These are phyloP conservation scores for Leptinotarsa tumamoca DNA, from an alignment of 2,888 invertebrate genomes.

Conservation along the genomic window DNA sequence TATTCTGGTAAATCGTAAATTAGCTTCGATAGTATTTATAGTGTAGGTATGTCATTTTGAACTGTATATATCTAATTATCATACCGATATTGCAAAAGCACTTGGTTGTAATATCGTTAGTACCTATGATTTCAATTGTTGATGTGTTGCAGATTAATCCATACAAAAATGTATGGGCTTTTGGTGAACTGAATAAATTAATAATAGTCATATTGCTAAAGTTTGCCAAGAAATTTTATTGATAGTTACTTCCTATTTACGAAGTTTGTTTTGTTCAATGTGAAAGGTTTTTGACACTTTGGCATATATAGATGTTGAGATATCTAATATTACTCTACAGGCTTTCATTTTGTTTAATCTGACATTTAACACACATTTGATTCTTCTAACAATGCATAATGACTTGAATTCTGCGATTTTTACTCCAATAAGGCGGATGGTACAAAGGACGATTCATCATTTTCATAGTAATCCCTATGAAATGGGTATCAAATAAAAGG, in stretches of 20 bases:
- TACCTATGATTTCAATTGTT: background rate
- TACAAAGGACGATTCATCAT: background rate
- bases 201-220: too few species aligned
- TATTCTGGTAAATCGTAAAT: conserved; percentile 64
- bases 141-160: background rate
- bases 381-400: background rate
- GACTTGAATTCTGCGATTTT: background rate
- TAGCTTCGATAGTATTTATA: conserved; percentile 66
- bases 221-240: too few species aligned
- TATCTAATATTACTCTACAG: background rate
- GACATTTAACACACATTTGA: background rate
- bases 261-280: too few species aligned
- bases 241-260: too few species aligned
- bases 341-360: background rate
- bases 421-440: background rate
- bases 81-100: conserved; percentile 44
- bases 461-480: background rate
- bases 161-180: too few species aligned
- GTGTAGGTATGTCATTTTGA: conserved; percentile 59
- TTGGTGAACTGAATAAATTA: too few species aligned
- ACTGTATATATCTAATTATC: conserved; percentile 63
- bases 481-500: background rate
- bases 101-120: background rate
- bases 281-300: too few species aligned
- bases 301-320: too few species aligned